Evolutionary conservation across 2,888 invertebrate species (phyloP).

Genomic region (Drosophila neonasuta): DNA sequence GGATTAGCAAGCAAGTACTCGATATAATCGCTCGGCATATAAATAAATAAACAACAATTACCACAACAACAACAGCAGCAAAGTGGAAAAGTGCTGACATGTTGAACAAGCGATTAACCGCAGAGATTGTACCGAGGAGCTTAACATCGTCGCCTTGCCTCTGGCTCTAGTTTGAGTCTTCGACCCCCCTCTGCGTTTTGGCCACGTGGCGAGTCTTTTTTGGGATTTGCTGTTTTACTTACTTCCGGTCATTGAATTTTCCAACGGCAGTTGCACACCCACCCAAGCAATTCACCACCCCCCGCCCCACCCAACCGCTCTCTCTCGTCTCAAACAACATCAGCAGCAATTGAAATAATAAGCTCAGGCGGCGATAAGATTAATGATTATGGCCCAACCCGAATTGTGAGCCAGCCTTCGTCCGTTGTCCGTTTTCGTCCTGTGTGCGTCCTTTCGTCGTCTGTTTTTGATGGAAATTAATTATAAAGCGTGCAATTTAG

Average conservation of each 20-base stretch:
- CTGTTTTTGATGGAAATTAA: constrained; percentile 81
- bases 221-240: constrained; percentile 69
- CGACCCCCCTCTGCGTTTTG: background rate
- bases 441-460: constrained; percentile 57
- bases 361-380: constrained; percentile 83
- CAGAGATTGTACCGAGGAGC: constrained; percentile 55
- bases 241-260: constrained; percentile 80
- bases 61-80: constrained; percentile 12
- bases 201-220: constrained; percentile 64
- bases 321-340: constrained; percentile 2
- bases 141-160: constrained; percentile 11
- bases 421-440: constrained; percentile 14
- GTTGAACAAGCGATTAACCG: constrained; percentile 77
- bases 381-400: constrained; percentile 81
- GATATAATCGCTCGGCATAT: constrained; percentile 46
- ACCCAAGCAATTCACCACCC: constrained; percentile 26
- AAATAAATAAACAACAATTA: constrained; percentile 64
- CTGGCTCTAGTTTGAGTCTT: background rate
- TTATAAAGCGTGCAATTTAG: constrained; percentile 81
- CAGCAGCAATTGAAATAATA: constrained; percentile 79
- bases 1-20: background rate
- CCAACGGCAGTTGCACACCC: constrained; percentile 43
- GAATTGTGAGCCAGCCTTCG: constrained; percentile 33
- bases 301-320: constrained; percentile 1
- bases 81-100: constrained; percentile 67